Conservation (phyloP, 2,888 invertebrate genomes). For the Drosophila falleni region DNA sequence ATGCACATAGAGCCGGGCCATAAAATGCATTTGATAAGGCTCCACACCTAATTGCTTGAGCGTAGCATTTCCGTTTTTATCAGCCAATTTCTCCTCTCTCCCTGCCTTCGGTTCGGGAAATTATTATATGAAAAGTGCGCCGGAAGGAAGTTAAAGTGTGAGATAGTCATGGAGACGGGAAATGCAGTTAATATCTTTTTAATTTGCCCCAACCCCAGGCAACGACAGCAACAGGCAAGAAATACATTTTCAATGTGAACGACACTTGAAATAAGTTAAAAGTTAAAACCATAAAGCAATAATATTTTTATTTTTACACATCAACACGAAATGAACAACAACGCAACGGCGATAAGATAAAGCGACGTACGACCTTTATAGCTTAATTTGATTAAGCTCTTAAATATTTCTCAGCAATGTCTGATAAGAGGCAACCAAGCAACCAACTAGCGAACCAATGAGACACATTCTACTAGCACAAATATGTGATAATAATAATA, state of each 20-base stretch:
- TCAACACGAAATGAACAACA: slow-evolving; percentile 29
- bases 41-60: slow-evolving; percentile 49
- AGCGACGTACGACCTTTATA: slow-evolving; percentile 79
- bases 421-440: slow-evolving; percentile 57
- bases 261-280: slow-evolving; percentile 57
- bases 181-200: slow-evolving; percentile 79
- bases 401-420: slow-evolving; percentile 71
- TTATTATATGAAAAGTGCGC: slow-evolving; percentile 45
- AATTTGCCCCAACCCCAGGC: slow-evolving; percentile 48
- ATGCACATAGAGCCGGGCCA: slow-evolving; percentile 46
- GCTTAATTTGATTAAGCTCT: slow-evolving; percentile 81
- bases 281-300: slow-evolving; percentile 52
- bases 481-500: slow-evolving; percentile 58
- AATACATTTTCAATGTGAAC: slow-evolving; percentile 52
- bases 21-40: slow-evolving; percentile 78
- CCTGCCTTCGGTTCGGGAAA: slow-evolving; percentile 28
- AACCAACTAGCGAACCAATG: slow-evolving; percentile 18
- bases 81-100: slow-evolving; percentile 17
- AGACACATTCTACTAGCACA: slow-evolving; percentile 28
- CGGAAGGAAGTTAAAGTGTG: slow-evolving; percentile 78
- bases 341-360: slow-evolving; percentile 70
- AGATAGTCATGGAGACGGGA: slow-evolving; percentile 68
- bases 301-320: slow-evolving; percentile 35
- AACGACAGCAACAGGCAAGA: slow-evolving; percentile 7
- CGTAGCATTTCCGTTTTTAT: slow-evolving; percentile 73